These are phyloP conservation scores for Dioctria linearis DNA, from an alignment of 2,888 invertebrate species.

Conservation along the genomic window DNA sequence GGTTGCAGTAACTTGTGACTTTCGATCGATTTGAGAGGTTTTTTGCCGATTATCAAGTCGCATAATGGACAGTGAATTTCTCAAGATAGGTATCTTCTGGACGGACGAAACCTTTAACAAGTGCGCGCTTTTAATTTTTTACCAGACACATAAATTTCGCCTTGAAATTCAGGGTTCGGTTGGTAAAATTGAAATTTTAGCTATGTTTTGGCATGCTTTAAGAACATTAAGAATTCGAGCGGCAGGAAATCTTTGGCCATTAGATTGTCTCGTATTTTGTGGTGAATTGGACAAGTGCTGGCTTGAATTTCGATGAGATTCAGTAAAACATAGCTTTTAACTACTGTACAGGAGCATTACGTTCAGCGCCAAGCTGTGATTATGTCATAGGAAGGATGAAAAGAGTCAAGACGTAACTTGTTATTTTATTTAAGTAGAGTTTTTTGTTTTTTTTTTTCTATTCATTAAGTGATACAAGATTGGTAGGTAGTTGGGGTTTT, in stretches of 20 bases:
- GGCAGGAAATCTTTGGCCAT: constrained; percentile 21
- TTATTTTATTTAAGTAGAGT: neutral
- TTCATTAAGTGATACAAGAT: no score
- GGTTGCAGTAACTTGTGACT: constrained; percentile 27
- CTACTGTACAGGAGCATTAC: constrained; percentile 11
- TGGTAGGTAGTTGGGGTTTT: no score
- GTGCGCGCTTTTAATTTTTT: constrained; percentile 28
- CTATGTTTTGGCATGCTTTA: constrained; percentile 38
- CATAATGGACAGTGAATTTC: constrained; percentile 33
- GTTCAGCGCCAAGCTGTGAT: neutral
- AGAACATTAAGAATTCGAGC: constrained; percentile 28
- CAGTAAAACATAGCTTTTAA: constrained; percentile 40
- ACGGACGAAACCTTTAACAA: neutral
- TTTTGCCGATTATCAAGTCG: constrained; percentile 1
- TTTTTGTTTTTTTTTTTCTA: no score
- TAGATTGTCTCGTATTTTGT: constrained; percentile 7
- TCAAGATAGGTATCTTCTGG: constrained; percentile 19
- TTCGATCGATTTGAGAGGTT: neutral
- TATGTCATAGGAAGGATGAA: constrained; percentile 23
- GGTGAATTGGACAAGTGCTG: constrained; percentile 4
- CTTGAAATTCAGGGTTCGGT: neutral
- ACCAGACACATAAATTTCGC: constrained; percentile 47
- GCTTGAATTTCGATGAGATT: constrained; percentile 26
- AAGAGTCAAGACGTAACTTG: neutral
- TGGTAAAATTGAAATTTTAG: constrained; percentile 42